Base-by-base conservation (phyloP, 2,113 vertebrate genomes). In the Zosterops borbonicus region DNA sequence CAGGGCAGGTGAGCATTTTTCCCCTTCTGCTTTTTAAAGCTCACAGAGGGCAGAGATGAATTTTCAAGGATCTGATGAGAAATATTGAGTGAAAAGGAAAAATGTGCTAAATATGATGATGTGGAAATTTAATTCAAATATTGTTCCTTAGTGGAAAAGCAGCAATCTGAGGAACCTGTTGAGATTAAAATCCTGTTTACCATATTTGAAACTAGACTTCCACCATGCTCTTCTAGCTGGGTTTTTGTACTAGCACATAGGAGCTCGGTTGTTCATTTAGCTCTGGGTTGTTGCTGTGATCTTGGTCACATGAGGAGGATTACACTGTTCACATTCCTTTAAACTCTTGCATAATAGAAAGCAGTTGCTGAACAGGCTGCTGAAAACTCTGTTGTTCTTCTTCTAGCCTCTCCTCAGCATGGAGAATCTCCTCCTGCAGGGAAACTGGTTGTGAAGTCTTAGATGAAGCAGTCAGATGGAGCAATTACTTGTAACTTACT, bases 321-420 rank as follows among this genome's bases (percentile, higher is more conserved):
- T 97, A 96, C 64, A 58, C 19, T 37, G 28, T 31, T 98, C 94
- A 98, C 98, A 99, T 98, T 96, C 98, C 98, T 98, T 98, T 98
- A 95, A 98, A 98, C 97, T 98, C 98, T 90, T 99, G 98, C 98
- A 98, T 98, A 97, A 99, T 97, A 80, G 98, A 98, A 92, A 98
- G 97, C 50, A 98, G 97, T 86, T 98, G 98, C 82, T 98, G 96
- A 74, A 96, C 98, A 89, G 69, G 95, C 92, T 98, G 98, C 96
- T 98, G 97, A 97, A 98, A 44, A 46, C 65, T 97, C 96, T 90
- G 96, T 70, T 98, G 97, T 59, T 95, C 49, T 90, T 98, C 98
- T 94, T 98, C 98, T 74, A 98, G 92, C 76, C 85, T 95, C 86
- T 98, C 96, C 92, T 98, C 97, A 80, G 98, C 91, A n/a, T 71